These are phyloP conservation scores for Sebastes dallii DNA, from an alignment of 2,797 vertebrate species.

Conservation along the genomic window DNA sequence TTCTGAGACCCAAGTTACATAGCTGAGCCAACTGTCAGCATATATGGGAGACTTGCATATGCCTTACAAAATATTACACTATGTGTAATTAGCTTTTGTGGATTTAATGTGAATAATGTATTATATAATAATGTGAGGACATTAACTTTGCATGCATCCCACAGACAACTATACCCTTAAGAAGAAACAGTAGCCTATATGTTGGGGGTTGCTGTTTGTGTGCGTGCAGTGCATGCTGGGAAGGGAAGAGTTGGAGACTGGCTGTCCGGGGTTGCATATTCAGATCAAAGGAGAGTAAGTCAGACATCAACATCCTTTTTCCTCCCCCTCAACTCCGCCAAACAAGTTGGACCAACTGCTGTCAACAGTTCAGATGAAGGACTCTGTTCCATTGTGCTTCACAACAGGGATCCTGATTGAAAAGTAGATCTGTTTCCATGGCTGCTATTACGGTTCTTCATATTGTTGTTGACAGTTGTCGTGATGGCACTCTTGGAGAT, in stretches of 20 bases:
- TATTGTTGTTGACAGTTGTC: slow-evolving; percentile 31
- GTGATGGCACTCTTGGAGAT: slow-evolving; percentile 30
- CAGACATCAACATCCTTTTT: slow-evolving; percentile 40
- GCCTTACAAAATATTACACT: slow-evolving; percentile 25
- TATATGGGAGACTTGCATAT: slow-evolving; percentile 22
- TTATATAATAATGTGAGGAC: slow-evolving; percentile 2
- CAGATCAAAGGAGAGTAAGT: slow-evolving; percentile 51
- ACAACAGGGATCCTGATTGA: slow-evolving; percentile 35
- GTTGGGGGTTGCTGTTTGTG: not conserved
- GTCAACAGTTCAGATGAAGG: slow-evolving; percentile 46
- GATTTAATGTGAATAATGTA: slow-evolving; percentile 11
- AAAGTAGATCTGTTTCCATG: slow-evolving; percentile 27
- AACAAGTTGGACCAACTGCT: slow-evolving; percentile 52
- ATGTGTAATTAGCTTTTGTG: slow-evolving; percentile 38
- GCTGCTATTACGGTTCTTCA: slow-evolving; percentile 33
- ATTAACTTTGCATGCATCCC: slow-evolving; percentile 15
- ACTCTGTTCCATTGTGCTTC: slow-evolving; percentile 54
- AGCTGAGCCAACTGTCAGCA: slow-evolving; percentile 37
- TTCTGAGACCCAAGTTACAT: slow-evolving; percentile 51
- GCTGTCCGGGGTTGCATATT: slow-evolving; percentile 19
- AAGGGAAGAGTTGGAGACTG: not conserved
- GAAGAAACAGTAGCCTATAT: not conserved
- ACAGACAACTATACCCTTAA: slow-evolving; percentile 8
- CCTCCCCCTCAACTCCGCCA: not conserved
- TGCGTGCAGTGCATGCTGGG: slow-evolving; percentile 16